A percentile compares a stretch with the other conserved stretches of the same genome.
phyloP scores from a whole-genome alignment of 2,888 invertebrate genomes.

The Metopia argyrocephala region DNA sequence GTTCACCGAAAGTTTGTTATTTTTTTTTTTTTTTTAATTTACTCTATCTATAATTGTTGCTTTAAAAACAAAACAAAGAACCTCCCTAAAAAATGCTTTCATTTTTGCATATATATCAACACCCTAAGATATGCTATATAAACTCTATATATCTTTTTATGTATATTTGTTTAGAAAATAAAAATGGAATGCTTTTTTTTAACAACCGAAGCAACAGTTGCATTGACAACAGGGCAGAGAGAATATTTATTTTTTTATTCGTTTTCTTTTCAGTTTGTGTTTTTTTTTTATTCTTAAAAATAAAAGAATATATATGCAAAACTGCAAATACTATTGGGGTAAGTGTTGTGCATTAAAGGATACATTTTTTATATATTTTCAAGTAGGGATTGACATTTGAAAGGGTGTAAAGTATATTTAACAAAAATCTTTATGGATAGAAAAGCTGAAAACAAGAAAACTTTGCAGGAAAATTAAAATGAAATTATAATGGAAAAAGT shows the following conservation, averaged over 20 bases:
- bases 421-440: not conserved
- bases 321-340: slow-evolving; percentile 15
- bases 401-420: slow-evolving; percentile 1
- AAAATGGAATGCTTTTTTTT: slow-evolving; percentile 1
- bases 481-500: not conserved
- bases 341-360: slow-evolving; percentile 38
- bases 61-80: not conserved
- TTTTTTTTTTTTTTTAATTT: not conserved
- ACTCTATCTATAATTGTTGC: slow-evolving; percentile 25
- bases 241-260: not conserved
- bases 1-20: too few species aligned
- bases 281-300: not conserved
- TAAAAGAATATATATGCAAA: slow-evolving; percentile 14
- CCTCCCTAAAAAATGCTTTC: not conserved
- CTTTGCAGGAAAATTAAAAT: not conserved
- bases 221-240: slow-evolving; percentile 7
- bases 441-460: not conserved
- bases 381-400: slow-evolving; percentile 16
- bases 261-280: not conserved
- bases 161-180: slow-evolving; percentile 7
- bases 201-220: slow-evolving; percentile 1
- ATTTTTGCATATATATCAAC: slow-evolving; percentile 23
- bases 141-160: not conserved
- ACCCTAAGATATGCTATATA: slow-evolving; percentile 40
- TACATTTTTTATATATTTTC: not conserved